A percentile compares a stretch with the other conserved stretches of the same genome.
Conservation (phyloP, 2,888 invertebrate species). For the Napeogenes inachia region DNA sequence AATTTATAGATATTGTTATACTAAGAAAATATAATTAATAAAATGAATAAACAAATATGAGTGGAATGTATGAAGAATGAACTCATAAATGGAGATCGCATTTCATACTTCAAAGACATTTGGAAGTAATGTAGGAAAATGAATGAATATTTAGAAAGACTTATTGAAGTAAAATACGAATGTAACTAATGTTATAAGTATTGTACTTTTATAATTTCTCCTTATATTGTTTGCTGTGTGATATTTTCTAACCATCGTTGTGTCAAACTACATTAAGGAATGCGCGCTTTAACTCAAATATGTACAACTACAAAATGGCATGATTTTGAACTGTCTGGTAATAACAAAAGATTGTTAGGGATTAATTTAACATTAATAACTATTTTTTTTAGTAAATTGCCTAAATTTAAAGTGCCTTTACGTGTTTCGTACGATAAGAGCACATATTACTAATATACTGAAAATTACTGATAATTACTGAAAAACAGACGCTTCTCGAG, state of each 20-base stretch:
- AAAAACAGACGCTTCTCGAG: constrained; percentile 26
- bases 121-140: constrained; percentile 71
- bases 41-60: constrained; percentile 76
- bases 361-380: constrained; percentile 7
- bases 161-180: constrained; percentile 76
- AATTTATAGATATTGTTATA: constrained; percentile 79
- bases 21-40: constrained; percentile 78
- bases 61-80: constrained; percentile 70
- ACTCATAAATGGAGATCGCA: constrained; percentile 75
- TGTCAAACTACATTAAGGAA: constrained; percentile 25
- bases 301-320: neutral
- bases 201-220: constrained; percentile 61
- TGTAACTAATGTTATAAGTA: constrained; percentile 74
- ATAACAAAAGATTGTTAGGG: neutral
- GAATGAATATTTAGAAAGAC: constrained; percentile 78
- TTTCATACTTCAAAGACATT: constrained; percentile 76
- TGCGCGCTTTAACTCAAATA: neutral
- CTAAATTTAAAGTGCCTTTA: constrained; percentile 69
- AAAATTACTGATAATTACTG: constrained; percentile 6
- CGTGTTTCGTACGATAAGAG: constrained; percentile 48
- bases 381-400: constrained; percentile 31
- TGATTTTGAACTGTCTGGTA: neutral
- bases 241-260: constrained; percentile 15
- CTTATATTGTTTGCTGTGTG: constrained; percentile 42
- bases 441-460: constrained; percentile 34